A percentile compares a stretch with the other conserved stretches of the same genome.
These are phyloP conservation scores for Glaucidium brasilianum DNA, from an alignment of 2,113 vertebrate species.

Conservation along the genomic window DNA sequence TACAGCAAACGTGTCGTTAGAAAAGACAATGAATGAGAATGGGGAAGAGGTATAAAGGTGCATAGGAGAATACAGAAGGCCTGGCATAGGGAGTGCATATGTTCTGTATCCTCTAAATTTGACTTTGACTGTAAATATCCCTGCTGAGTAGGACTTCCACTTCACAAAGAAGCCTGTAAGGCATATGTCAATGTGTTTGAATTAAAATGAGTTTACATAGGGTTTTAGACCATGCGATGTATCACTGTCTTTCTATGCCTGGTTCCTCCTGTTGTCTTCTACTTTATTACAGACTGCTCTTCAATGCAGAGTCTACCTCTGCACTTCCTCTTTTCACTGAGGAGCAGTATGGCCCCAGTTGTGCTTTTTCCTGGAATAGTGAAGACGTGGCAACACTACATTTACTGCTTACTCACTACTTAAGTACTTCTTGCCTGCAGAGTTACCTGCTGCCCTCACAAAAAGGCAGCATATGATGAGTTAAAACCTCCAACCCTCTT, in stretches of 20 bases:
- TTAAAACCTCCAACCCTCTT: neutral
- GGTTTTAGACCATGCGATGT: neutral
- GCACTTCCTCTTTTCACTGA: neutral
- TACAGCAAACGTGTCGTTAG: neutral
- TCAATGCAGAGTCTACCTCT: neutral
- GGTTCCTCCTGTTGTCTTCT: neutral
- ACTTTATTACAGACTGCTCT: neutral
- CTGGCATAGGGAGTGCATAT: neutral
- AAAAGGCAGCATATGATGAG: rapidly evolving
- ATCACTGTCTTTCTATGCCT: neutral
- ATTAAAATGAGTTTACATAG: neutral
- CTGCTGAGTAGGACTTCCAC: neutral
- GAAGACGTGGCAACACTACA: neutral
- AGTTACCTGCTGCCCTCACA: neutral
- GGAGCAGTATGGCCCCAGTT: neutral
- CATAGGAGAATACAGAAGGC: neutral
- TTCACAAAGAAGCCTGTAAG: neutral
- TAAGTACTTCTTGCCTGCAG: neutral
- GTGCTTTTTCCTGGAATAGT: neutral
- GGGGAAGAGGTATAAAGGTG: neutral
- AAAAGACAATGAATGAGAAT: neutral
- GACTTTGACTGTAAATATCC: neutral
- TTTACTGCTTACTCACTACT: neutral
- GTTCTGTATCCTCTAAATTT: neutral
- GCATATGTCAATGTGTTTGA: neutral